Base-by-base conservation (phyloP, 2,113 vertebrate genomes). In the Thunnus thynnus region DNA sequence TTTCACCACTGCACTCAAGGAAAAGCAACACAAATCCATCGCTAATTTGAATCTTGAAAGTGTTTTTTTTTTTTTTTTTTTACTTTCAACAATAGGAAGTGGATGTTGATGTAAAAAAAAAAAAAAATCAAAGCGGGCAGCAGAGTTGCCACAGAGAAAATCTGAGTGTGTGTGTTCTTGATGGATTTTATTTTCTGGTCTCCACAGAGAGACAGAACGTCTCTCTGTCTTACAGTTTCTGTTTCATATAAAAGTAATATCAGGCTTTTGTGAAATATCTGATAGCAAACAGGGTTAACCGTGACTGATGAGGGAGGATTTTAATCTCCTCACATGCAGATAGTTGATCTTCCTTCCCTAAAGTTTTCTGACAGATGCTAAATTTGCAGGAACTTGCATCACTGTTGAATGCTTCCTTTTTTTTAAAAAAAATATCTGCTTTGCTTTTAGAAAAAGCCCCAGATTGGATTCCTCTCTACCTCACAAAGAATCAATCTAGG, bases 1-100 rank as follows among this genome's bases (percentile, higher is more conserved):
- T 93, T 94, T 94, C 88, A 85, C 67, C 76, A 36, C 90, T 44
- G 30, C 91, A 70, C 73, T 74, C 83, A 83, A 85, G 85, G 84
- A 88, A 86, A 69, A 78, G 46, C 0, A 76, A 20, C 52, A 44
- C 27, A 2, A 72, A 84, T 81, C 69, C 73, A 82, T 4, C 1
- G 20, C 48, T 36, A 77, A 72, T 76, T 61, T 2, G 0, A 51
- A 58, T 69, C 58, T 70, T 17, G 48, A 86, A 80, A 78, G 65
- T 22, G 60, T 41, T 8, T 36, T 36, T 8, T 36, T 36, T 0
- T 36, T 36, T 6, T 41, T 41, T 0, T 69, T 77, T 80, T 74
- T 22, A 17, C 58, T 62, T 75, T 78, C 55, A 70, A 25, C 60
- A 51, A 65, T 44, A 78, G 86, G 81, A 88, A 82, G 85, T 83